Base-by-base conservation (phyloP, 2,797 vertebrate genomes). In the Gallinago nigripennis region DNA sequence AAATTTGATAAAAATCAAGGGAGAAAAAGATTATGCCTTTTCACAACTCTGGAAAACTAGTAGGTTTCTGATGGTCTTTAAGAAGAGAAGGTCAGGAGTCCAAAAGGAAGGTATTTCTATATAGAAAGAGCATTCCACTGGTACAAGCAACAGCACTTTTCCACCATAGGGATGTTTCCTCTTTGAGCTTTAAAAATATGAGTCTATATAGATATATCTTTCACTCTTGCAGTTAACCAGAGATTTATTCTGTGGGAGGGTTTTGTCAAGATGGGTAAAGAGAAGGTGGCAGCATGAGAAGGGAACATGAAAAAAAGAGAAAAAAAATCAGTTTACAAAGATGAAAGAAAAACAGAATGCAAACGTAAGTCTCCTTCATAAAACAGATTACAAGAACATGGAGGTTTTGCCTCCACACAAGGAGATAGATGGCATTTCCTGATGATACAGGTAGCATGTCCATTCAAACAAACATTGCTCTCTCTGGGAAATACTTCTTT, bases 241-340 rank as follows among this genome's bases (percentile, higher is more conserved):
- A 77, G 31, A 70, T 66, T 25, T 53, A 41, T 54, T 77, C 41
- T 53, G 64, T 41, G 71, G 61, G 33, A 83, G 16, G 8, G 6
- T 23, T 68, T 53, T 11, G 4, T 17, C 31, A 45, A 21, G 65
- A 31, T 11, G 30, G 11, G 5, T 28, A 51, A 72, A 65, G 56
- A 85, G 13, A 54, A 65, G 33, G 39, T 1, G 1, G 37, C 8
- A 51, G 41, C 16, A 71, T 5, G 17, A 79, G 37, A 78, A 90
- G 10, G 19, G 14, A 96, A 69, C 57, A 71, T 19, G 51, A 95
- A 75, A 92, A 95, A 86, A 69, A 46, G 93, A 11, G 24, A 48
- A 46, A n/a, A 72, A 95, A 94, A 92, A 91, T 66, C 81, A 95
- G 95, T 96, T 96, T 91, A 83, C 96, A 82, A 72, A 33, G 2